phyloP scores from a whole-genome alignment of 2,888 invertebrate genomes.

The Nebria salina region DNA sequence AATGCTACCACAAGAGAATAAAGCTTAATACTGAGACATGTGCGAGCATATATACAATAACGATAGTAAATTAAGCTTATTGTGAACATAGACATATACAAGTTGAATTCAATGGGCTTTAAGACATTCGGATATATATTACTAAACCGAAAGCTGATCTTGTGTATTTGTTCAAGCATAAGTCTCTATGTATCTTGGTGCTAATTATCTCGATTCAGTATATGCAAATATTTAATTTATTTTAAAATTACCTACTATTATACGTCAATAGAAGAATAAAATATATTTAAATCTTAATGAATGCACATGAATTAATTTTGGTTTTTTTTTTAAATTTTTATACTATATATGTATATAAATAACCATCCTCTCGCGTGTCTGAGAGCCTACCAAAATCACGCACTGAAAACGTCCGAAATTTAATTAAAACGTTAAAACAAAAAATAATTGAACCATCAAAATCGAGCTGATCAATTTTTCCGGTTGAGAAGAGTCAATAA shows the following conservation, averaged over 20 bases:
- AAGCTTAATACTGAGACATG: conserved; percentile 25
- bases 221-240: background rate
- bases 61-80: conserved; percentile 37
- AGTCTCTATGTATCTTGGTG: background rate
- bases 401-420: conserved; percentile 17
- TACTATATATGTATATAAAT: too few species aligned
- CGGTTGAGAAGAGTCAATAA: conserved; percentile 30
- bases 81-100: background rate
- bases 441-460: conserved; percentile 43
- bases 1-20: background rate
- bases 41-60: conserved; percentile 28
- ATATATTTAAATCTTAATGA: too few species aligned
- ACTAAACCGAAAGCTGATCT: background rate
- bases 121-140: background rate
- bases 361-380: too few species aligned
- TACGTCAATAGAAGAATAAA: background rate
- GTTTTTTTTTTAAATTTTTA: too few species aligned
- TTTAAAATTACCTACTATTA: background rate
- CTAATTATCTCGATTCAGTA: background rate
- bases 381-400: conserved; percentile 1
- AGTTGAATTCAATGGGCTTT: background rate
- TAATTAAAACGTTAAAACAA: conserved; percentile 42
- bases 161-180: background rate
- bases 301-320: too few species aligned
- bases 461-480: conserved; percentile 31